These are phyloP conservation scores for Troides aeacus DNA, from an alignment of 2,888 invertebrate species.

Conservation along the genomic window DNA sequence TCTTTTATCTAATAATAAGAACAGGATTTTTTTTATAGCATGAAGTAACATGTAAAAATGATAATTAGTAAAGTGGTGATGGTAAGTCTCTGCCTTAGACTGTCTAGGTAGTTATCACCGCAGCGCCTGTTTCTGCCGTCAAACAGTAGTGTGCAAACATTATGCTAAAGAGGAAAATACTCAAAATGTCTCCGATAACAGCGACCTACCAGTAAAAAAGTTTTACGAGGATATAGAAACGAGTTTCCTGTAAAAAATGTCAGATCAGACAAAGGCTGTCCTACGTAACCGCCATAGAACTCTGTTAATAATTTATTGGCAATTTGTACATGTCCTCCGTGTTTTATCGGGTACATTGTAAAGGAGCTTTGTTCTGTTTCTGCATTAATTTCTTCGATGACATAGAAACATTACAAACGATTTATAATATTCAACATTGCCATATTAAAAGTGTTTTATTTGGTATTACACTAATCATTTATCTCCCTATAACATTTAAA, in stretches of 20 bases:
- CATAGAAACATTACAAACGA: background rate
- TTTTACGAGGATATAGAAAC: background rate
- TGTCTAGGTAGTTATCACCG: no score
- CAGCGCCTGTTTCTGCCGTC: no score
- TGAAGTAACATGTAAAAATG: no score
- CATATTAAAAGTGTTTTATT: background rate
- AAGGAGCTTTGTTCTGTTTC: slow-evolving; percentile 1
- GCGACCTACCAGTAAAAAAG: background rate
- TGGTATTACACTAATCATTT: no score
- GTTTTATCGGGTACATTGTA: slow-evolving; percentile 5
- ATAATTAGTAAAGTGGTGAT: no score
- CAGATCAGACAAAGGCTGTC: background rate
- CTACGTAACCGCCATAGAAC: slow-evolving; percentile 6
- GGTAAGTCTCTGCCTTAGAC: no score
- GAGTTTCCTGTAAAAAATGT: background rate
- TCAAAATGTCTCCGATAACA: background rate
- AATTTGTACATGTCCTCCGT: slow-evolving; percentile 9
- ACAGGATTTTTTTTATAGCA: no score
- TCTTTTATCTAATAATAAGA: no score
- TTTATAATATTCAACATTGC: background rate
- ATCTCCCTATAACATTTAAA: background rate
- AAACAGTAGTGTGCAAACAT: no score
- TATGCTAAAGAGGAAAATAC: no score
- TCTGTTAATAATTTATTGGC: slow-evolving; percentile 17
- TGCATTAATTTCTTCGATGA: background rate